Conservation (phyloP, 2,888 invertebrate genomes). For the Esperia sulphurella region DNA sequence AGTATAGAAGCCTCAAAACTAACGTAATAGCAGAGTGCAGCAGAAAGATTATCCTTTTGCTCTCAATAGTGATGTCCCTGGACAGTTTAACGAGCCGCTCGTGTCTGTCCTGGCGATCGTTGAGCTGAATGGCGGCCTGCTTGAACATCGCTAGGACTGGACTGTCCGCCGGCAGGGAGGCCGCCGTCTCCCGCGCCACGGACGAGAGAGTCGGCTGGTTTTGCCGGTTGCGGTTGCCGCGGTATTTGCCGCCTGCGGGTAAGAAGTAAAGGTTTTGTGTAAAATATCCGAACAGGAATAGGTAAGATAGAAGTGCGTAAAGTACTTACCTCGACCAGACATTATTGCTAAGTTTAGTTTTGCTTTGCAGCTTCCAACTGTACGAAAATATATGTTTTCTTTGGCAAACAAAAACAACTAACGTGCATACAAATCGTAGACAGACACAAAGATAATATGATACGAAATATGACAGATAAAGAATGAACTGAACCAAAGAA, state of each 20-base stretch:
- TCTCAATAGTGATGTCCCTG: constrained; percentile 92
- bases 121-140: constrained; percentile 82
- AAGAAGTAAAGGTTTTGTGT: neutral
- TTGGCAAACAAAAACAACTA: too few relatives aligned
- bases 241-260: constrained; percentile 41
- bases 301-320: neutral
- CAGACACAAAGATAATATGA: too few relatives aligned
- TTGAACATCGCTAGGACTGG: constrained; percentile 81
- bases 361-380: neutral
- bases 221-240: constrained; percentile 40
- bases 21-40: constrained; percentile 85
- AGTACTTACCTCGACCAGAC: constrained; percentile 35
- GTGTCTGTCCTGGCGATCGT: constrained; percentile 88
- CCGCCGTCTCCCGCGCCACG: constrained; percentile 46
- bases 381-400: too few relatives aligned
- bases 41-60: constrained; percentile 92
- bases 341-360: constrained; percentile 17
- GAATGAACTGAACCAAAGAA: too few relatives aligned
- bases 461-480: too few relatives aligned
- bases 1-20: constrained; percentile 20
- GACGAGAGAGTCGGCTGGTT: constrained; percentile 44
- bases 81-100: constrained; percentile 90
- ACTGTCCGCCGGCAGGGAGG: constrained; percentile 55
- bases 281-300: neutral
- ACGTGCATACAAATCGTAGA: too few relatives aligned